Conservation (phyloP, 2,113 vertebrate species). For the Passer domesticus region DNA sequence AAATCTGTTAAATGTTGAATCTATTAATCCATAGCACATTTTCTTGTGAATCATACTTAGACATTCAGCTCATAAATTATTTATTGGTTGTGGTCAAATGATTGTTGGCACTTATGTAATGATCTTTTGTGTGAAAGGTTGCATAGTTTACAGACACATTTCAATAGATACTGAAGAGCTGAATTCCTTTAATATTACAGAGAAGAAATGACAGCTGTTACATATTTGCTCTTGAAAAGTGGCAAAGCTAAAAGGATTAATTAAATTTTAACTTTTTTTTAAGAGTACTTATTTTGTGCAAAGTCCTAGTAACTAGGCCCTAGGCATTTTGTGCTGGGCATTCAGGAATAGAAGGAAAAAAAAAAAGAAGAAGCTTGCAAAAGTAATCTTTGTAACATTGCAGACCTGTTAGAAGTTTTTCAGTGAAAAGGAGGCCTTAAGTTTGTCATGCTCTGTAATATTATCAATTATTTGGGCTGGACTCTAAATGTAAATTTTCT, state of each 20-base stretch:
- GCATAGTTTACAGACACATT: constrained; percentile 73
- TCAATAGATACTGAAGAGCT: constrained; percentile 74
- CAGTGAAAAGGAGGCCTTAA: neutral
- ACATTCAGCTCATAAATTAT: constrained; percentile 80
- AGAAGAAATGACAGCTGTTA: constrained; percentile 67
- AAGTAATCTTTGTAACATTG: neutral
- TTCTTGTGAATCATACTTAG: constrained; percentile 76
- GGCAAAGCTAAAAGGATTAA: constrained; percentile 55
- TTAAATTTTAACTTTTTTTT: constrained; percentile 65
- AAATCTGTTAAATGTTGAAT: constrained; percentile 75
- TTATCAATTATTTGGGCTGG: neutral
- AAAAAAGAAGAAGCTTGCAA: neutral
- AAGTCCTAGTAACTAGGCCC: neutral
- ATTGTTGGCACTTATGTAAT: constrained; percentile 74
- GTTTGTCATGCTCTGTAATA: neutral
- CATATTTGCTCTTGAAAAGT: constrained; percentile 58
- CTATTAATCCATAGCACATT: constrained; percentile 73
- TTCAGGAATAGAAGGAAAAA: neutral
- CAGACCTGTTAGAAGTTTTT: neutral
- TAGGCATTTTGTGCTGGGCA: neutral
- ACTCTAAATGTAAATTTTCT: neutral
- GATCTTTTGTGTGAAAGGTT: constrained; percentile 77
- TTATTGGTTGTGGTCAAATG: constrained; percentile 80
- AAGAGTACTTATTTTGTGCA: constrained; percentile 31
- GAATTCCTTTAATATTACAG: constrained; percentile 60